Percentiles rank a stretch among this genome's conserved stretches.
Conservation (phyloP, 2,113 vertebrate species). For the Ictidomys tridecemlineatus region DNA sequence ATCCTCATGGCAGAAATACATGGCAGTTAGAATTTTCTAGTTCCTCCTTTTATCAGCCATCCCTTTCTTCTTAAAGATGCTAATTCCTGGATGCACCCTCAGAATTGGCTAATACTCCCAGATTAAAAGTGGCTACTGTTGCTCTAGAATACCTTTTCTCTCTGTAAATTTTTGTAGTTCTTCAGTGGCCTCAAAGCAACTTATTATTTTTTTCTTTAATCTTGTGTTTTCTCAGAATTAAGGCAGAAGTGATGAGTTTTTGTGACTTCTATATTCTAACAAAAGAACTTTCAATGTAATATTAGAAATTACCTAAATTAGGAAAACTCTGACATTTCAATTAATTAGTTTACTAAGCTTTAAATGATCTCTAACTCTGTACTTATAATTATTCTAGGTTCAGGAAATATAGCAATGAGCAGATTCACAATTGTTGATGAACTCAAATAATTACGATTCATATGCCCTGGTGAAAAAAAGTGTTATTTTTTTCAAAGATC, state of each 20-base stretch:
- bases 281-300: neutral
- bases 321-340: neutral
- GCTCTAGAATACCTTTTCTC: neutral
- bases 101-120: neutral
- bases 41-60: neutral
- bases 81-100: neutral
- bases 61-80: neutral
- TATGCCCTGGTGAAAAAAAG: neutral
- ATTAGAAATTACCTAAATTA: neutral
- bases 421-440: neutral
- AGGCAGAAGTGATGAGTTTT: neutral
- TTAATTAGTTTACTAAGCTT: neutral
- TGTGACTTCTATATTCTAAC: neutral
- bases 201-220: neutral
- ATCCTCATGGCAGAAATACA: neutral
- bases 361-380: neutral
- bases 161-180: neutral
- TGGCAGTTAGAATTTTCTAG: neutral
- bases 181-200: neutral
- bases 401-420: neutral
- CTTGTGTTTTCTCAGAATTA: neutral
- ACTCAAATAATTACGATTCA: neutral
- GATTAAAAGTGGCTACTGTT: neutral
- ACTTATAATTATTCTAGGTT: neutral
- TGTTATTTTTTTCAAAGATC: neutral